Conservation (phyloP, 2,888 invertebrate genomes). For the Standfussiana lucernea region DNA sequence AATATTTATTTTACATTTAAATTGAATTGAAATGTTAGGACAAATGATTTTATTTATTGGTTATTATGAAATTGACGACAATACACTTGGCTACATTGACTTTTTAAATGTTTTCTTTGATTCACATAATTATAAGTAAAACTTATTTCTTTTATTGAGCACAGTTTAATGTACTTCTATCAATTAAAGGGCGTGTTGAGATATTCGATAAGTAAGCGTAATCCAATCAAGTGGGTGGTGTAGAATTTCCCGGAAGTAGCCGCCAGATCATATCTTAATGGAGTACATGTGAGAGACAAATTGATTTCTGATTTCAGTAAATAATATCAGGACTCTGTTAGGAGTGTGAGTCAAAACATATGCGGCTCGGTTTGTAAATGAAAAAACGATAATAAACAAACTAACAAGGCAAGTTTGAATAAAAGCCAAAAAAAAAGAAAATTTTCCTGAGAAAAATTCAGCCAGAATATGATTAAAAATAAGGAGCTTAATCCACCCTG, state of each 20-base stretch:
- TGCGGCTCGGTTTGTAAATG: neutral
- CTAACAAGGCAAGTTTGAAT: neutral
- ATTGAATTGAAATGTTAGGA: neutral
- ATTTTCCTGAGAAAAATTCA: no score
- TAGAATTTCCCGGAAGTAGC: conserved; percentile 11
- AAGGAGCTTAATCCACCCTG: no score
- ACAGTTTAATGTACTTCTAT: neutral
- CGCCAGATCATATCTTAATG: conserved; percentile 22
- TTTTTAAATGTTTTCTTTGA: neutral
- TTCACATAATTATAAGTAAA: neutral
- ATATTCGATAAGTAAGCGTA: neutral
- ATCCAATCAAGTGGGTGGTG: conserved; percentile 14
- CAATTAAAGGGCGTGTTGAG: neutral
- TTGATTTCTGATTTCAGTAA: conserved; percentile 41
- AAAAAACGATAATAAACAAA: no score
- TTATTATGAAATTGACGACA: neutral
- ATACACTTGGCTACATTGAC: neutral
- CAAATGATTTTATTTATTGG: neutral
- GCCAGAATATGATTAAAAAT: no score
- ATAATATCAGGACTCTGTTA: conserved; percentile 21
- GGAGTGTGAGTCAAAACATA: neutral
- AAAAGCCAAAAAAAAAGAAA: no score
- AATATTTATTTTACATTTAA: neutral
- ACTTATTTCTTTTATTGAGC: neutral
- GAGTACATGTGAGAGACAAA: conserved; percentile 12